phyloP scores from a whole-genome alignment of 2,113 vertebrate species.

The Mohoua ochrocephala region DNA sequence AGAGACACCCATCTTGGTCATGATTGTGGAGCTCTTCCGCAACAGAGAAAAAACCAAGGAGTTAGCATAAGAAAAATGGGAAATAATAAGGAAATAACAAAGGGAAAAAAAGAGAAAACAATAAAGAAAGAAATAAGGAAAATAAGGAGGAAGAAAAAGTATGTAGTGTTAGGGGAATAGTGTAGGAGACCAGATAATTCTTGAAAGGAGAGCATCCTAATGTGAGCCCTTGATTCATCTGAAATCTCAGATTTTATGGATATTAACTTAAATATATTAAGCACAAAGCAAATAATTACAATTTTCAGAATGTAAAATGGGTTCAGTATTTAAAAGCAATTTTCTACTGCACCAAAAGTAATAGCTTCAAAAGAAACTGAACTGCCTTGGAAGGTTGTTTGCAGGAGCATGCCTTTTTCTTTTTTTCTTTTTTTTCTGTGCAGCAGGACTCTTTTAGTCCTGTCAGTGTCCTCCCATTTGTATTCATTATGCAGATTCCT shows the following conservation, averaged over 20 bases:
- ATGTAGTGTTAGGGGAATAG: background rate
- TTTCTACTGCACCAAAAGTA: background rate
- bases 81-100: background rate
- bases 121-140: background rate
- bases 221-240: background rate
- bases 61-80: background rate
- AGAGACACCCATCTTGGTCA: background rate
- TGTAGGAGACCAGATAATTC: background rate
- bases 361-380: background rate
- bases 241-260: background rate
- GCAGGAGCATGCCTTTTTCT: background rate
- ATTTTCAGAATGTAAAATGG: background rate
- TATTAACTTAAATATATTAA: background rate
- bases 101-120: fast-evolving
- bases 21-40: background rate
- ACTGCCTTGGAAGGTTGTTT: background rate
- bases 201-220: background rate
- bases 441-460: background rate
- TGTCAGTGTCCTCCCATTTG: background rate
- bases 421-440: background rate
- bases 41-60: background rate
- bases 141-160: background rate
- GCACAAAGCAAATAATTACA: background rate
- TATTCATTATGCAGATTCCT: background rate
- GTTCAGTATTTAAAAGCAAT: background rate